Conservation (phyloP, 2,888 invertebrate species). For the Cephus pulcher region DNA sequence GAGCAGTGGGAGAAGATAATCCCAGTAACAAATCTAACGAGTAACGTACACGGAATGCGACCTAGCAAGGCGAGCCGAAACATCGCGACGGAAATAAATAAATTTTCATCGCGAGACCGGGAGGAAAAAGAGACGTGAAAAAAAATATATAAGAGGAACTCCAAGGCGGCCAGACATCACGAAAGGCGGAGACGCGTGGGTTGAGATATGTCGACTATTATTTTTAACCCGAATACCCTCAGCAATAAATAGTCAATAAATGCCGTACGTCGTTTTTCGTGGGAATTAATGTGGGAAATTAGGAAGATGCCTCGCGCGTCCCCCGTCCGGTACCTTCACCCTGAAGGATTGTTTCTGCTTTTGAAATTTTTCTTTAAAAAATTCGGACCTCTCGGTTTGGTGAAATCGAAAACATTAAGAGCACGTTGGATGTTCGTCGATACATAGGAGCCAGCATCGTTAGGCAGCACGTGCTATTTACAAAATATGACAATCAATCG, state of each 20-base stretch:
- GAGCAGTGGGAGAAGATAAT: background rate
- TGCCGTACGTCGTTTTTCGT: slow-evolving; percentile 14
- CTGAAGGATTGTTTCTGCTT: background rate
- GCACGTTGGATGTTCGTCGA: background rate
- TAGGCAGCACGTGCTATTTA: slow-evolving; percentile 26
- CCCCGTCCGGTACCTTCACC: background rate
- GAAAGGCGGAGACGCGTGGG: slow-evolving; percentile 4
- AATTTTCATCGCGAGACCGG: slow-evolving; percentile 15
- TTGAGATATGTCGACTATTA: slow-evolving; percentile 14
- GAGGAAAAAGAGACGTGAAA: background rate
- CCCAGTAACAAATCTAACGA: slow-evolving; percentile 13
- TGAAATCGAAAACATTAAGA: background rate
- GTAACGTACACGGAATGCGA: slow-evolving; percentile 13
- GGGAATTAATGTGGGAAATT: background rate
- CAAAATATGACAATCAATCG: slow-evolving; percentile 40
- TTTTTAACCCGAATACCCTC: slow-evolving; percentile 20
- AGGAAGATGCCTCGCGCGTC: background rate
- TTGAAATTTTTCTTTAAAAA: background rate
- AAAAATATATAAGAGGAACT: background rate
- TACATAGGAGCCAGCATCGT: background rate
- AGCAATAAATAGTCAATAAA: slow-evolving; percentile 18
- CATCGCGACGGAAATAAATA: slow-evolving; percentile 15
- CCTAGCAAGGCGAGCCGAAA: slow-evolving; percentile 5
- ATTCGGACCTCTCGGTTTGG: background rate
- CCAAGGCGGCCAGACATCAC: background rate